Evolutionary conservation across 2,797 vertebrate genomes (phyloP), one percentile per base, ranked within the genome.

Genomic region (Pseudochromis fuscus): DNA sequence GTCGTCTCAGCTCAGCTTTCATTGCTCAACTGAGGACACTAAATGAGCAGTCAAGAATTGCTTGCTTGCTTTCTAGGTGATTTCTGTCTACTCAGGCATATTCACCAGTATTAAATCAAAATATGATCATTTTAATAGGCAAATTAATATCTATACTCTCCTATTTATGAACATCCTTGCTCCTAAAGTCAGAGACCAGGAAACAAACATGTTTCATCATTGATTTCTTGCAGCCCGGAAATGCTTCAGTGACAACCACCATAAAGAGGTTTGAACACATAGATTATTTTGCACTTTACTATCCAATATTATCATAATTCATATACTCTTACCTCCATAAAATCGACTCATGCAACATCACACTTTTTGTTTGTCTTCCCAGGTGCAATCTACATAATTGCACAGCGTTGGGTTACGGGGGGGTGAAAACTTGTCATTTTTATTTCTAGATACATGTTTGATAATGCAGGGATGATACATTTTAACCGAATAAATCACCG

Each of bases 241-340:
- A 63, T 52, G 73, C 71, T 80, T 62, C 33, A 30, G 9, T 74
- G 70, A 72, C 65, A 61, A 84, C 76, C 73, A 75, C 83, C 71
- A 82, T 57, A 33, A 40, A 9, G 61, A 77, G 75, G 79, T 53
- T n/a, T 77, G 59, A 75, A 62, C 70, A 80, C 71, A 72, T 46
- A 77, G 73, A 81, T 81, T 82, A 75, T 81, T 85, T 80, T 85
- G 67, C 86, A 85, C 80, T 77, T 71, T 71, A 70, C 67, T 53
- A 62, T 55, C 58, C 46, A 61, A 59, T 44, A 81, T 77, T 65
- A 69, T 46, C 73, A 67, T 81, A 81, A 79, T 68, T 76, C n/a
- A 75, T 65, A 10, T 60, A 42, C 60, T 68, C 52, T 61, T 76
- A 71, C 69, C 61, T 58, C 45, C 35, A 72, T 75, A 56, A 78